These are phyloP conservation scores for Pheosia tremula DNA, from an alignment of 2,888 invertebrate genomes.

Conservation along the genomic window DNA sequence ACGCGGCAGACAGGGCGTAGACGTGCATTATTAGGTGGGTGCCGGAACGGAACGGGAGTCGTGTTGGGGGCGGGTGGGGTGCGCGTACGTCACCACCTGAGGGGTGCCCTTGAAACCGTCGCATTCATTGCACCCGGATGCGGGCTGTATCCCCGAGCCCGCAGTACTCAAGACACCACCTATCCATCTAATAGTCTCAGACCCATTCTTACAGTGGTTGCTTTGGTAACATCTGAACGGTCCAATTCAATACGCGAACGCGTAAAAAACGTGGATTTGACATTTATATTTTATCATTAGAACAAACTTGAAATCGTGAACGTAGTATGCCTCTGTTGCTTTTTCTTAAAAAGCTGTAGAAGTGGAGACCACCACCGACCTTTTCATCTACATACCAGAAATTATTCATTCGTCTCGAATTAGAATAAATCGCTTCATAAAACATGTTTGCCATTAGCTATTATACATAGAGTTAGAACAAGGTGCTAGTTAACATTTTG, in stretches of 20 bases:
- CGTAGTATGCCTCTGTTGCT: too few species aligned
- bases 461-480: too few species aligned
- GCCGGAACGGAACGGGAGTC: conserved; percentile 78
- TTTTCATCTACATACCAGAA: too few species aligned
- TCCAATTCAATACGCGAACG: background rate
- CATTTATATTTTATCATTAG: too few species aligned
- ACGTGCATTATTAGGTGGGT: conserved; percentile 85
- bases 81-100: conserved; percentile 84
- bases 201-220: conserved; percentile 19
- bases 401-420: too few species aligned
- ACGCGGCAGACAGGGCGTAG: conserved; percentile 82
- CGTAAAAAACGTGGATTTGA: too few species aligned
- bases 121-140: conserved; percentile 85
- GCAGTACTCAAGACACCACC: conserved; percentile 68
- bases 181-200: conserved; percentile 44
- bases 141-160: conserved; percentile 73
- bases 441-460: too few species aligned
- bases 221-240: background rate
- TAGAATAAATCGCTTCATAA: too few species aligned
- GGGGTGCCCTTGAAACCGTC: conserved; percentile 83
- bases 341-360: too few species aligned
- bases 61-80: conserved; percentile 66
- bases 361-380: too few species aligned
- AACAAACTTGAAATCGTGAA: too few species aligned
- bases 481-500: too few species aligned